These are phyloP conservation scores for Circaetus cinerascens DNA, from an alignment of 2,113 vertebrate genomes.

Conservation along the genomic window DNA sequence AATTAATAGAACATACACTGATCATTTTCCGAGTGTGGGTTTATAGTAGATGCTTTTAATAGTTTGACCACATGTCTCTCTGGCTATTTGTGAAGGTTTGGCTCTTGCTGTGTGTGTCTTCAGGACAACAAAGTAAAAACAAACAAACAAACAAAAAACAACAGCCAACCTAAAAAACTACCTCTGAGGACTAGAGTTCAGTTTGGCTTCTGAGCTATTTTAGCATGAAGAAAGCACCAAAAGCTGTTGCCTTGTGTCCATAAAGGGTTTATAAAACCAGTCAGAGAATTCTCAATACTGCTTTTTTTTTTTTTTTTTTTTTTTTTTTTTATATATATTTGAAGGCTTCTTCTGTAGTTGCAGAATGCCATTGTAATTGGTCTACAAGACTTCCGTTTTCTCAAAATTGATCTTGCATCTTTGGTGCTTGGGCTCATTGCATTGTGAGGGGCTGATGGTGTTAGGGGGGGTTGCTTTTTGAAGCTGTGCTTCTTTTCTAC, in stretches of 20 bases:
- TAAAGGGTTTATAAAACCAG: not conserved
- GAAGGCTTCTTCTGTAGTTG: not conserved
- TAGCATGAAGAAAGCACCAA: not conserved
- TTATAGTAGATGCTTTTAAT: not conserved
- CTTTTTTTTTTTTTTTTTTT: not conserved
- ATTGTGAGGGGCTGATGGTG: not conserved
- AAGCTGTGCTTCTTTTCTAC: not conserved
- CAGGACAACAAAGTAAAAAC: not conserved
- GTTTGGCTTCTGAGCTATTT: not conserved
- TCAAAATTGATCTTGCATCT: not conserved
- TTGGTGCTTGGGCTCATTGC: not conserved
- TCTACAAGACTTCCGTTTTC: not conserved
- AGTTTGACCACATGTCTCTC: not conserved
- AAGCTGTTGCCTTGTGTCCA: not conserved
- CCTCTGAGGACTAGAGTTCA: not conserved
- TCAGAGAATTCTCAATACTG: not conserved
- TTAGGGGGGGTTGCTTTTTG: not conserved
- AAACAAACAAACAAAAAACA: not conserved
- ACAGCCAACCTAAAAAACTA: not conserved
- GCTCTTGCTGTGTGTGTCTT: not conserved
- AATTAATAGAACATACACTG: not conserved
- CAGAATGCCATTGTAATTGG: not conserved
- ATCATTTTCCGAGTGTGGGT: not conserved
- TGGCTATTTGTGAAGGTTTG: not conserved
- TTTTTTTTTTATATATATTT: accelerated